Evolutionary conservation across 37 sponge, comb jelly and placozoan species (phyloP), one percentile per base, ranked within the genome.

Genomic region (Ephydatia muelleri): DNA sequence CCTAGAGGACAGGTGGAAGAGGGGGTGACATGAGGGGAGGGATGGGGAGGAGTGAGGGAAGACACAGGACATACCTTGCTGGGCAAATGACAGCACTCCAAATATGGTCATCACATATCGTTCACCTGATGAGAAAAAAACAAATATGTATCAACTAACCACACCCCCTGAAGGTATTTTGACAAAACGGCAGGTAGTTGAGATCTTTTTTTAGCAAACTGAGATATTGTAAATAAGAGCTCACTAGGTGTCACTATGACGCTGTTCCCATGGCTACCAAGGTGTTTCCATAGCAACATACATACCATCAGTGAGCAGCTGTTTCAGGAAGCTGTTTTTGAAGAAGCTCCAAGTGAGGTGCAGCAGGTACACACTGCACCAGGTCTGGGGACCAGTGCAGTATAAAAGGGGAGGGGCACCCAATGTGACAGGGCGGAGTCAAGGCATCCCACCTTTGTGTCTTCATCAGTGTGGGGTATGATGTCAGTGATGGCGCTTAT

Each of bases 31-130:
- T n/a, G 22, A 39, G 12, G 2, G 2, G 9, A 22, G 57, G 67
- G 57, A 66, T 28, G 80, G 57, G 66, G 57, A 30, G 16, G 38
- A 64, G 33, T 29, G 6, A 64, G 1, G 16, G 31, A 2, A 3
- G 34, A 6, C 13, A 76, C 25, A 83, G 5, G 5, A 67, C 82
- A 38, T 67, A 89, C 99, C 99, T 92, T 98, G 99, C 39, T 96
- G 87, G 5, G 94, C 86, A 85, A 98, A 98, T 9, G 84, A 86
- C 12, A 98, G 82, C 11, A 95, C 72, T 37, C 88, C 81, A 80
- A 98, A 95, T 73, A 96, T 26, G 2, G 99, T 98, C 95, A 98
- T 98, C 12, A 98, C 88, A 82, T 95, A 98, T 32, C 83, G 75
- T 71, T 98, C 99, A 34, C 99, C 97, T 94, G 73, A 23, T 49